Evolutionary conservation across 2,888 invertebrate genomes (phyloP).

Genomic region (Polia nebulosa): DNA sequence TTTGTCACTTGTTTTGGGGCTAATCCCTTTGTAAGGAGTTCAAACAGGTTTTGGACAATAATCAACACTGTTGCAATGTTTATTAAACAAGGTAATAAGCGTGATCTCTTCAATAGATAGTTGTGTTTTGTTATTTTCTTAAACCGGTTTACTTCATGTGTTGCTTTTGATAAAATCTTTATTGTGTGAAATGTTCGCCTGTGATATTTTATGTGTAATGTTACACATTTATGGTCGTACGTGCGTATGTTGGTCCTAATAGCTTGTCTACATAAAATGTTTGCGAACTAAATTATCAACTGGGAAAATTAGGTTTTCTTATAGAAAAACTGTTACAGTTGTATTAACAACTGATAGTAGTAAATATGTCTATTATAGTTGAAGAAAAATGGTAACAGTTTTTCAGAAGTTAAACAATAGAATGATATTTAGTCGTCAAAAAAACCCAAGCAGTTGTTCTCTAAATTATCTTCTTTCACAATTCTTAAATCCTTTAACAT

Average conservation of each 20-base stretch:
- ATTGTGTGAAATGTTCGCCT: constrained; percentile 55
- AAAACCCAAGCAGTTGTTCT: not conserved
- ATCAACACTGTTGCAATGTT: constrained; percentile 90
- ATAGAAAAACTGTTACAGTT: too few species aligned
- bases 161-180: constrained; percentile 67
- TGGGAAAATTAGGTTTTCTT: not conserved
- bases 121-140: constrained; percentile 66
- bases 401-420: not conserved
- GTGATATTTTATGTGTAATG: constrained; percentile 45
- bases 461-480: constrained; percentile 9
- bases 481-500: constrained; percentile 38
- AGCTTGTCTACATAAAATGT: not conserved
- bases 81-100: constrained; percentile 90
- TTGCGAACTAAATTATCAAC: not conserved
- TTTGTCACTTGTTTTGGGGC: constrained; percentile 76
- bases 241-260: not conserved
- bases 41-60: constrained; percentile 81
- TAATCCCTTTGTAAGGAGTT: constrained; percentile 69
- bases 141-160: constrained; percentile 70
- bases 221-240: constrained; percentile 19
- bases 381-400: not conserved
- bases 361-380: not conserved
- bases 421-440: not conserved
- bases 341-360: not conserved
- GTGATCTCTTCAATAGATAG: constrained; percentile 75